These are phyloP conservation scores for Dufourea novaeangliae DNA, from an alignment of 1,140 invertebrate genomes.

Conservation along the genomic window DNA sequence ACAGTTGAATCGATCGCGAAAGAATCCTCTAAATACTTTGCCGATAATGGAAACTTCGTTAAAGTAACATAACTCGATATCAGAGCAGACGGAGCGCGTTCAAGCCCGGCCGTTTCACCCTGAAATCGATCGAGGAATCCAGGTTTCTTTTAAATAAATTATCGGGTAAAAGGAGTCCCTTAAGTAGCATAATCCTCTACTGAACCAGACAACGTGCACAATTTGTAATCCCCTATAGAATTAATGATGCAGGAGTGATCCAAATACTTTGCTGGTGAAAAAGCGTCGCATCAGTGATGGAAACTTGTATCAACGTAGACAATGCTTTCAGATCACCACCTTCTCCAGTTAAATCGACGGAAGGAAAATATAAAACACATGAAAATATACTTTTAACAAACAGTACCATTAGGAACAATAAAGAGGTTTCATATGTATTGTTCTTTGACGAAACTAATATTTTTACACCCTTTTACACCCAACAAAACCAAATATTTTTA, in stretches of 20 bases:
- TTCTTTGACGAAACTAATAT: not conserved
- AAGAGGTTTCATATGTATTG: too few relatives aligned
- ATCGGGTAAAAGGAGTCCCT: not conserved
- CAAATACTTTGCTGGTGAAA: too few relatives aligned
- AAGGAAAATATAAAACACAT: too few relatives aligned
- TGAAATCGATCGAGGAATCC: not conserved
- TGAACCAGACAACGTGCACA: not conserved
- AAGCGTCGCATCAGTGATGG: too few relatives aligned
- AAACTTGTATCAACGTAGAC: too few relatives aligned
- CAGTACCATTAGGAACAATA: too few relatives aligned
- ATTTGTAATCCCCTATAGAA: not conserved
- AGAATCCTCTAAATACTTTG: constrained; percentile 17
- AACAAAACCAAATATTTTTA: too few relatives aligned
- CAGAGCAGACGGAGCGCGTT: not conserved
- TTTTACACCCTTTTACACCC: too few relatives aligned
- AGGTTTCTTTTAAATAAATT: not conserved
- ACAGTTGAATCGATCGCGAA: constrained; percentile 23
- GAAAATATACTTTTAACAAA: too few relatives aligned
- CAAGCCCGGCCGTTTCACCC: not conserved
- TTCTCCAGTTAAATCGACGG: too few relatives aligned
- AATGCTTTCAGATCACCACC: too few relatives aligned
- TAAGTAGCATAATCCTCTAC: not conserved
- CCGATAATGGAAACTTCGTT: constrained; percentile 2
- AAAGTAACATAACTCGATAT: constrained; percentile 24
- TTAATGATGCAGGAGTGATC: not conserved